Base-by-base conservation (phyloP, 1,140 invertebrate genomes). In the Cyrtorhinus lividipennis region DNA sequence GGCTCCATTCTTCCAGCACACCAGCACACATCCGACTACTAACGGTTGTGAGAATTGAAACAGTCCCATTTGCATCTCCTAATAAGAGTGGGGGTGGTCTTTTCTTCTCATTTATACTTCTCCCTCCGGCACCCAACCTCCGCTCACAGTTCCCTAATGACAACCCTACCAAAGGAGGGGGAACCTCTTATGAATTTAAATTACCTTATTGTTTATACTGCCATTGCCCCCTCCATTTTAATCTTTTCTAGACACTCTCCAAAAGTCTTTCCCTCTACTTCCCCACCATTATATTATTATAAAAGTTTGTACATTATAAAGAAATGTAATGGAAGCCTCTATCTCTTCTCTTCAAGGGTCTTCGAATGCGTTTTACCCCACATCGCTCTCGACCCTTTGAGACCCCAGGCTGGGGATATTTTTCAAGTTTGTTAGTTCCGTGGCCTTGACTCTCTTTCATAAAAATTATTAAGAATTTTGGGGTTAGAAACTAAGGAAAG, bases 41-140 rank as follows among this genome's bases (percentile, higher is more conserved):
- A 57, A 57, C 56, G 56, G 56, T 2, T 23, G 18, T 57, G 24
- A 57, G 56, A 57, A 57, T 57, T 57, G 56, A 57, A 57, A 57
- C 20, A 57, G 56, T 20, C 56, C 56, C 56, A 57, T 57, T 57
- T 57, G 56, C 56, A 57, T 57, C 56, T 57, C 56, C 56, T 57
- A 57, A 57, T 57, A 57, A 57, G 56, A 23, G 56, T 22, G 15
- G 20, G 18, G 20, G 20, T 15, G 2, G 13, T 24, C 20, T 2
- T 24, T 57, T 57, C 56, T 57, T 57, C 56, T 57, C 56, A 57
- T 57, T 57, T 57, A 57, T 57, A 57, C 56, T 20, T 57, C 56
- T 57, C 20, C 30, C 30, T 8, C 30, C 30, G n/a, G n/a, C n/a
- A n/a, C n/a, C n/a, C n/a, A n/a, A 8, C 30, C 30, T 15, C 30